phyloP scores from a whole-genome alignment of 2,113 vertebrate genomes.

The Ranitomeya variabilis region DNA sequence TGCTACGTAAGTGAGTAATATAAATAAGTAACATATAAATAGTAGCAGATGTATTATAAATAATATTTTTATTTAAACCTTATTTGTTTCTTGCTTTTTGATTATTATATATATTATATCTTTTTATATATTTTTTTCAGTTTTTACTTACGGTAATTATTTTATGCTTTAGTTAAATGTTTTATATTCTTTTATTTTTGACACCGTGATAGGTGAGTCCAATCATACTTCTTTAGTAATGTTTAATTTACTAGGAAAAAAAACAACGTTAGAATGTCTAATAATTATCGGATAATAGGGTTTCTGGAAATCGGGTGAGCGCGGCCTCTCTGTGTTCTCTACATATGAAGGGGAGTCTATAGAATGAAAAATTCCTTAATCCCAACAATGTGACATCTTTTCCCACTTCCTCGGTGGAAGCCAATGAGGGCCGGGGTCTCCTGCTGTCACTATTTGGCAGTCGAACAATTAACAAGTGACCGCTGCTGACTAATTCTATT shows the following conservation, averaged over 20 bases:
- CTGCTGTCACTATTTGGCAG: not conserved
- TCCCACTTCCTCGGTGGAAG: not conserved
- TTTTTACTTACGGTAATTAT: too few relatives aligned
- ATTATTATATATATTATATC: too few relatives aligned
- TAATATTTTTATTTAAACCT: too few relatives aligned
- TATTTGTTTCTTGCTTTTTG: too few relatives aligned
- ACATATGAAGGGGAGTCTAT: not conserved
- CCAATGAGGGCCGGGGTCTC: not conserved
- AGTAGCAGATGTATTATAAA: too few relatives aligned
- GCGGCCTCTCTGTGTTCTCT: not conserved
- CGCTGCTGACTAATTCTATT: conserved; percentile 9
- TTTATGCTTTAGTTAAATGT: too few relatives aligned
- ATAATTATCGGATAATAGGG: not conserved
- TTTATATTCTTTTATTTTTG: too few relatives aligned
- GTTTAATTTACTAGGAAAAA: not conserved
- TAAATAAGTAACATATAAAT: too few relatives aligned
- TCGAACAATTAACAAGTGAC: conserved; percentile 16
- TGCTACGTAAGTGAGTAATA: too few relatives aligned
- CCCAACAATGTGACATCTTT: not conserved
- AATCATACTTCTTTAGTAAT: too few relatives aligned
- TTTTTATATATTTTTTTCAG: too few relatives aligned
- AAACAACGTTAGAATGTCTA: not conserved
- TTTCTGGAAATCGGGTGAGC: not conserved
- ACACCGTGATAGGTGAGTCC: too few relatives aligned
- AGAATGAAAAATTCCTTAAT: not conserved